phyloP scores from a whole-genome alignment of 2,888 invertebrate species.

The Tanypteryx hageni region DNA sequence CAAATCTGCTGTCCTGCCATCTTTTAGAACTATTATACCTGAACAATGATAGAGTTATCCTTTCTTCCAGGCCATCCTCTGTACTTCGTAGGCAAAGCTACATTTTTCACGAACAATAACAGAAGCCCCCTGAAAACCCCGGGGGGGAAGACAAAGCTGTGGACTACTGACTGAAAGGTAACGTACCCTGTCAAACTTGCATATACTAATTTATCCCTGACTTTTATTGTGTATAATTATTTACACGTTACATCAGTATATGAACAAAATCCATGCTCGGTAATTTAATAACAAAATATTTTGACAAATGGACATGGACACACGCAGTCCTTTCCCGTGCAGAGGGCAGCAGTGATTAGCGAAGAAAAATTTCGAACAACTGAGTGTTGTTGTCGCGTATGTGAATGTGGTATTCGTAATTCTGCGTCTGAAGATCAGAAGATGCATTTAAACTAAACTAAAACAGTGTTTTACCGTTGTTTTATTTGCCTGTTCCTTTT shows the following conservation, averaged over 20 bases:
- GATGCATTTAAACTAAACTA: background rate
- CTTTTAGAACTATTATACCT: background rate
- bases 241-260: background rate
- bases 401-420: background rate
- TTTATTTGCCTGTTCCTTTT: background rate
- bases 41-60: background rate
- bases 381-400: slow-evolving; percentile 22
- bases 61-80: slow-evolving; percentile 52
- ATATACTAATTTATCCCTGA: background rate
- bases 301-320: slow-evolving; percentile 48
- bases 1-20: slow-evolving; percentile 78
- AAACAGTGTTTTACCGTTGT: background rate
- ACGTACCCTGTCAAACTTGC: slow-evolving; percentile 36
- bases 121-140: slow-evolving; percentile 25
- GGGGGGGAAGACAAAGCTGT: background rate
- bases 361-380: slow-evolving; percentile 39
- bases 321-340: slow-evolving; percentile 22
- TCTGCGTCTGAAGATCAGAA: background rate
- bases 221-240: background rate
- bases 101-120: slow-evolving; percentile 38
- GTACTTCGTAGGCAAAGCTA: background rate
- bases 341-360: slow-evolving; percentile 55
- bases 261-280: background rate
- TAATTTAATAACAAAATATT: slow-evolving; percentile 51
- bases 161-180: background rate